A percentile compares a stretch with the other conserved stretches of the same genome.
These are phyloP conservation scores for Achlya flavicornis DNA, from an alignment of 2,888 invertebrate genomes.

Conservation along the genomic window DNA sequence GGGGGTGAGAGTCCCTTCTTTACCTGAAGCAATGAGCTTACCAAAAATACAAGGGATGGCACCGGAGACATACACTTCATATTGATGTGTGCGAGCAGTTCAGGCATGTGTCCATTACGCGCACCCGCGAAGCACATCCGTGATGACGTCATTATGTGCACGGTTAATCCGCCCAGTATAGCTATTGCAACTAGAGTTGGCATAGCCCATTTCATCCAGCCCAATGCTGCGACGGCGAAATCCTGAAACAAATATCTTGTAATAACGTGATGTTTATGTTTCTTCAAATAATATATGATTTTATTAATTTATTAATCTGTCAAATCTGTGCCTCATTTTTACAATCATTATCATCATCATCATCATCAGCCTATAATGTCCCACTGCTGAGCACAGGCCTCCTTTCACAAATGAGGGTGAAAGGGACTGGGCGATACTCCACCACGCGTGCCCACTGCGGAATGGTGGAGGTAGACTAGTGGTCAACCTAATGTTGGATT, in stretches of 20 bases:
- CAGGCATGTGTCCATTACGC: constrained; percentile 94
- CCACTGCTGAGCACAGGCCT: too few relatives aligned
- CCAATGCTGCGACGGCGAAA: constrained; percentile 91
- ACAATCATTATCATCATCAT: too few relatives aligned
- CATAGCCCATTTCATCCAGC: constrained; percentile 91
- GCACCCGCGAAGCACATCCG: constrained; percentile 96
- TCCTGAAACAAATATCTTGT: constrained; percentile 84
- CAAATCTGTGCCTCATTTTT: too few relatives aligned
- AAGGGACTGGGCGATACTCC: too few relatives aligned
- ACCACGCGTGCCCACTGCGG: too few relatives aligned
- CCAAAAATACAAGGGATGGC: constrained; percentile 92
- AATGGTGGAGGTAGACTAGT: too few relatives aligned
- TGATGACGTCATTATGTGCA: constrained; percentile 97
- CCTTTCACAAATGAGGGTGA: too few relatives aligned
- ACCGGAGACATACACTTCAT: constrained; percentile 89
- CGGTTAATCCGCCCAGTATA: constrained; percentile 95
- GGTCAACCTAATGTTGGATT: too few relatives aligned
- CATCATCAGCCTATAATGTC: too few relatives aligned
- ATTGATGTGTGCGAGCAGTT: constrained; percentile 90
- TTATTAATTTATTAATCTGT: neutral
- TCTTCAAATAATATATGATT: too few relatives aligned
- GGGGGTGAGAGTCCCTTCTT: neutral
- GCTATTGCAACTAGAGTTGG: constrained; percentile 96
- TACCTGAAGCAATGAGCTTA: constrained; percentile 65
- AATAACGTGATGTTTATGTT: neutral